Base-by-base conservation (phyloP, 2,113 vertebrate species). In the Columbina picui region DNA sequence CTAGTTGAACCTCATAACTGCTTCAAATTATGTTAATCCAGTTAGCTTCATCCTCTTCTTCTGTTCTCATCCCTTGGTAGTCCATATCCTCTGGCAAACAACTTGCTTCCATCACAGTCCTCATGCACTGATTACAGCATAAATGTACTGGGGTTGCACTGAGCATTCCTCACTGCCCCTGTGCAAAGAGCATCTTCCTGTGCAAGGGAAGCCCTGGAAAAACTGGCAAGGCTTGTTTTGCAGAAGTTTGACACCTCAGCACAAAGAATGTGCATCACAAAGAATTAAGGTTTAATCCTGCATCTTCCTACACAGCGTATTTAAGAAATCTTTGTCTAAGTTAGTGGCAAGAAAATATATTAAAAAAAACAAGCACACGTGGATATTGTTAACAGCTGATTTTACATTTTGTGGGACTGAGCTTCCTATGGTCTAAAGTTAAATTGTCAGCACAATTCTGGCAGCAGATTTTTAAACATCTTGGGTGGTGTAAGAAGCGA, bases 21-120 rank as follows among this genome's bases (percentile, higher is more conserved):
- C 0, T 1, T 47, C 6, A 20, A 15, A 45, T 65, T 65, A 34
- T 7, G 6, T 9, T 76, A 17, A 30, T 38, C 36, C 1, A 0
- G 52, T 32, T 39, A 3, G 1, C 19, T 71, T 79, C 16, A 2
- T 41, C 30, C n/a, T 23, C 41, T 84, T 13, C 32, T 79, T n/a
- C 63, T 69, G 14, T 36, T 38, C n/a, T 45, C 23, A 47, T 18
- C 84, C 45, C 55, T 39, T 73, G n/a, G 9, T 5, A 49, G 57
- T 8, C 16, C 56, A 53, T 36, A 32, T 87, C 39, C 22, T 90
- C 52, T 61, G 30, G 13, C 45, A 78, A 75, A 38, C 1, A 36
- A 4, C 12, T 75, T 6, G 4, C 64, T 76, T 36, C 61, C 3
- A 1, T 53, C 45, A 18, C 10, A 45, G 6, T 47, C 22, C 50